These are phyloP conservation scores for Cichlasoma orientale DNA, from an alignment of 2,797 vertebrate species.

Conservation along the genomic window DNA sequence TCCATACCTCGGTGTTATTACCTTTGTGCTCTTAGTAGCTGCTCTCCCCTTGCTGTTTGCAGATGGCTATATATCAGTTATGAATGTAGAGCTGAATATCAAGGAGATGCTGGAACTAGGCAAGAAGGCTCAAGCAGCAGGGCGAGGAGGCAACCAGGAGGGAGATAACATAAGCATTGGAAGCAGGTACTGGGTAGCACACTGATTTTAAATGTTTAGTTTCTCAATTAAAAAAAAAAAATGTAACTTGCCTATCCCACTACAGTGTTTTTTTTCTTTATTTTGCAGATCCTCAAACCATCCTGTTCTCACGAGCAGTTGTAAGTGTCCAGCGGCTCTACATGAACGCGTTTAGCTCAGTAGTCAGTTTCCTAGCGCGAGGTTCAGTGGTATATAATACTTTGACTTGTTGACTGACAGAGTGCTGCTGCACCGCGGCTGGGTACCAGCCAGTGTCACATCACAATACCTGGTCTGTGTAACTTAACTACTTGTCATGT, in stretches of 20 bases:
- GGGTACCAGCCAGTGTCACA: background rate
- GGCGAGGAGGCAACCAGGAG: conserved; percentile 66
- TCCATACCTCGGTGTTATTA: background rate
- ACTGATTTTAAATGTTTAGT: background rate
- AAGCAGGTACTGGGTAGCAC: conserved; percentile 72
- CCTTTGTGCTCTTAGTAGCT: background rate
- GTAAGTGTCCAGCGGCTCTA: conserved; percentile 68
- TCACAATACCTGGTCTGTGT: background rate
- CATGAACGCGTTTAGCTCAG: background rate
- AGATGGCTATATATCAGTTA: conserved; percentile 82
- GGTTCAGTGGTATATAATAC: background rate
- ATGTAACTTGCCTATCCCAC: too few species aligned
- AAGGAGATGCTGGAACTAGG: conserved; percentile 80
- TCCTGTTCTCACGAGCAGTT: conserved; percentile 78
- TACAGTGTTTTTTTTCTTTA: background rate
- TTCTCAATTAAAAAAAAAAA: too few species aligned
- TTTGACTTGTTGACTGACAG: conserved; percentile 20
- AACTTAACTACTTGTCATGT: conserved; percentile 24
- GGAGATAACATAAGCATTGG: conserved; percentile 76
- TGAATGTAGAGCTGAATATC: conserved; percentile 78
- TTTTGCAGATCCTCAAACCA: conserved; percentile 78
- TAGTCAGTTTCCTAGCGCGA: background rate
- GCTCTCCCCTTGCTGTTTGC: conserved; percentile 5
- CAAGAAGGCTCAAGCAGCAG: conserved; percentile 79
- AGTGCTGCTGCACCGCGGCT: conserved; percentile 3